Conservation (phyloP, 2,797 vertebrate genomes). For the Hydrocynus forskahlii region DNA sequence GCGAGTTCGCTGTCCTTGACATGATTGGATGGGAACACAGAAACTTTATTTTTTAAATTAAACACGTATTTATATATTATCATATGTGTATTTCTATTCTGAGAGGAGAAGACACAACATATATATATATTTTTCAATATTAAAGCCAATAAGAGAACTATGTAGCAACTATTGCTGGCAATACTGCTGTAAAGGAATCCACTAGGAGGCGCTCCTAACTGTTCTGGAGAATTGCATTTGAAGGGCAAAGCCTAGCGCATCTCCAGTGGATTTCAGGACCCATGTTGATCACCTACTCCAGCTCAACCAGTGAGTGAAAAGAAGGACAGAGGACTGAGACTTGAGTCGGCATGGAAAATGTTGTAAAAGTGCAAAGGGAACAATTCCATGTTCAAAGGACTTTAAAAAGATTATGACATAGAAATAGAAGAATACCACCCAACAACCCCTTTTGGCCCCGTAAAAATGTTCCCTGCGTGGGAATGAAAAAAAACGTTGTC, state of each 20-base stretch:
- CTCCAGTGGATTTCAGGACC: slow-evolving; percentile 9
- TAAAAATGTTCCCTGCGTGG: too few species aligned
- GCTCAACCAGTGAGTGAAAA: slow-evolving; percentile 20
- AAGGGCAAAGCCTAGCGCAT: neutral
- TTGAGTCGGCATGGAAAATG: neutral
- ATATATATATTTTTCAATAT: neutral
- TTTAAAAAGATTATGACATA: too few species aligned
- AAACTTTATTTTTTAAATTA: slow-evolving; percentile 52
- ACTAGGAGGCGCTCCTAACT: slow-evolving; percentile 59
- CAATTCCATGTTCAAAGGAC: neutral
- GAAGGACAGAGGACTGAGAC: slow-evolving; percentile 24
- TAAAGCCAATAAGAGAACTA: slow-evolving; percentile 20
- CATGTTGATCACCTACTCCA: slow-evolving; percentile 11
- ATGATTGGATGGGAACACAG: slow-evolving; percentile 72
- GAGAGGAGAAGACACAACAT: neutral
- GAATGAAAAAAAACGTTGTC: too few species aligned
- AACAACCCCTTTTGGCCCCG: too few species aligned
- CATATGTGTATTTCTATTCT: slow-evolving; percentile 24
- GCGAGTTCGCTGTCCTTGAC: slow-evolving; percentile 77
- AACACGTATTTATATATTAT: slow-evolving; percentile 34
- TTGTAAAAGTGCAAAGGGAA: neutral
- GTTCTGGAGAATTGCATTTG: slow-evolving; percentile 13
- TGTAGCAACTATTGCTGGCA: slow-evolving; percentile 24
- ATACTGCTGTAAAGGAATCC: slow-evolving; percentile 42
- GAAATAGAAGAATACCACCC: too few species aligned